Base-by-base conservation (phyloP, 2,888 invertebrate genomes). In the Gortyna flavago region DNA sequence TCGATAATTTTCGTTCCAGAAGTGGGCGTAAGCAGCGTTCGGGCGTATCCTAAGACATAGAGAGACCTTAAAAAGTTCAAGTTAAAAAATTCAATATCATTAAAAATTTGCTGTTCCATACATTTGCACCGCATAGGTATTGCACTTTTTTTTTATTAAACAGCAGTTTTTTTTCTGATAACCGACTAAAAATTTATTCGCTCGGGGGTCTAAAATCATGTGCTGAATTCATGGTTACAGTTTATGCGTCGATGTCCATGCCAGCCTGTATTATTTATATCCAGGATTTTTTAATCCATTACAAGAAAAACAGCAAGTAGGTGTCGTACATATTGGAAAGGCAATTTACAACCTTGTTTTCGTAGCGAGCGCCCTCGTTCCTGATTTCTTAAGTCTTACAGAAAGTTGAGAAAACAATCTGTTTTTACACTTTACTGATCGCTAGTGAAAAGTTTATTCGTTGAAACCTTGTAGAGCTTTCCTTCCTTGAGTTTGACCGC, bases 291-390 rank as follows among this genome's bases (percentile, higher is more conserved):
- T n/a, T n/a, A 16, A 18, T 38, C 8, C 16, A 8, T 38, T 65
- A 25, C 13, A 38, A 64, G 13, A 38, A 13, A 64, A 64, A 25
- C 25, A 16, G 16, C 16, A 25, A n/a, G n/a, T n/a, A n/a, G n/a
- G n/a, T n/a, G 18, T n/a, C 9, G 18, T 41, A 38, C 7, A 38
- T 0, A 41, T 9, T 76, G 16, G 11, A 18, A 13, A 29, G 0
- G 29, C 35, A 32, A 57, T 66, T 44, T 78, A 66, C 18, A 5
- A 35, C 8, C 29, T 44, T 76, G 66, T 77, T 77, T 77, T 65
- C 54, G 13, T 44, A n/a, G 41, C 18, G 5, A 44, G 8, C 13
- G n/a, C 18, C 13, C 51, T 57, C 29, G 35, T 78, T 54, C 8
- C 0, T 21, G 8, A 18, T 54, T 41, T 13, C 25, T 18, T 61